Conservation (phyloP, 2,888 invertebrate species). For the Imbricaverruca yamaguchii region DNA sequence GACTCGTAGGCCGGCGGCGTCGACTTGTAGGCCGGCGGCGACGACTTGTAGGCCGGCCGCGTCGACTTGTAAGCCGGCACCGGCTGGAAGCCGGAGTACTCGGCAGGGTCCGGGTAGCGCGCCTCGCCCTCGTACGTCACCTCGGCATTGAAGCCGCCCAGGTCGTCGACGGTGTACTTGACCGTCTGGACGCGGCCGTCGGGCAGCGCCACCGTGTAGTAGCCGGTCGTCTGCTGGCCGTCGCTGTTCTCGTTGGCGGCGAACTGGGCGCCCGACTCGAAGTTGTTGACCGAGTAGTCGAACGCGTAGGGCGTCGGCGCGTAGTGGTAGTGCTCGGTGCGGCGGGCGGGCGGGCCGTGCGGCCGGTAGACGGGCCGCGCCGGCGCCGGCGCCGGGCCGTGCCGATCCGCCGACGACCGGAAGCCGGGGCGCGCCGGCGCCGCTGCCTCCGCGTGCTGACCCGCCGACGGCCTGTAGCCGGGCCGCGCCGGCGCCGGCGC, state of each 20-base stretch:
- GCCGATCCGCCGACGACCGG: too few species aligned
- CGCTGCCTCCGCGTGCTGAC: too few species aligned
- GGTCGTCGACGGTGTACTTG: slow-evolving; percentile 61
- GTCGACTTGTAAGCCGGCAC: background rate
- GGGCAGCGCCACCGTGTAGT: slow-evolving; percentile 56
- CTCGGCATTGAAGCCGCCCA: slow-evolving; percentile 81
- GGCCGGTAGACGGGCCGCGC: too few species aligned
- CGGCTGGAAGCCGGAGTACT: background rate
- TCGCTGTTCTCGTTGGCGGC: slow-evolving; percentile 48
- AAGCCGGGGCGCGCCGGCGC: too few species aligned
- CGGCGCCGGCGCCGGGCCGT: too few species aligned
- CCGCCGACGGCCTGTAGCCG: too few species aligned
- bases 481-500: too few species aligned
- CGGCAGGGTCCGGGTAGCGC: slow-evolving; percentile 44
- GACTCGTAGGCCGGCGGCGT: too few species aligned
- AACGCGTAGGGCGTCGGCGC: too few species aligned
- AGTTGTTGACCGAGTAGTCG: slow-evolving; percentile 56
- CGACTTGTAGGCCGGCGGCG: too few species aligned
- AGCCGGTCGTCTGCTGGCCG: slow-evolving; percentile 49
- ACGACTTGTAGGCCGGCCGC: background rate
- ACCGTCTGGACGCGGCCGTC: slow-evolving; percentile 65
- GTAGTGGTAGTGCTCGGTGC: background rate
- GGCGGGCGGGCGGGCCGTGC: too few species aligned
- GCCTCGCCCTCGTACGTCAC: slow-evolving; percentile 68
- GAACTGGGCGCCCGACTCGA: slow-evolving; percentile 51